A percentile compares a stretch with the other conserved stretches of the same genome.
Conservation (phyloP, 2,888 invertebrate species). For the Ophonus ardosiacus region DNA sequence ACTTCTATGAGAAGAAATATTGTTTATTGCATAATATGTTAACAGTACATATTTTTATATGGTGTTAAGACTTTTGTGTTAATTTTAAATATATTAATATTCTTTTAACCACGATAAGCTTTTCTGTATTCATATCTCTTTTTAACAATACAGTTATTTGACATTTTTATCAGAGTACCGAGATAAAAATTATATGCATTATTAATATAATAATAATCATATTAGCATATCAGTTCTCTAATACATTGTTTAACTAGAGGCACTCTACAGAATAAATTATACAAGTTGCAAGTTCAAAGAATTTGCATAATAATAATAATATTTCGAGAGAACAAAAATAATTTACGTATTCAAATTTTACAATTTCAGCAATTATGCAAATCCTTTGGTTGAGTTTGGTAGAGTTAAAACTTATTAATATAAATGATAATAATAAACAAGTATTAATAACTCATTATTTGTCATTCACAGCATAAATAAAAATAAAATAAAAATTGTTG, state of each 20-base stretch:
- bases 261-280: constrained; percentile 54
- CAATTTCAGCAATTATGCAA: constrained; percentile 22
- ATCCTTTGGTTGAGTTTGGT: constrained; percentile 43
- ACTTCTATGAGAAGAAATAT: constrained; percentile 63
- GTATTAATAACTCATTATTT: constrained; percentile 61
- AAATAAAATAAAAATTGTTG: constrained; percentile 46
- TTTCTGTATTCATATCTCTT: constrained; percentile 39
- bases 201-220: constrained; percentile 54
- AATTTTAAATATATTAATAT: constrained; percentile 52
- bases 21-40: constrained; percentile 62
- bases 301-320: constrained; percentile 35
- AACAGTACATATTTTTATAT: constrained; percentile 56
- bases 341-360: constrained; percentile 2
- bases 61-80: constrained; percentile 59
- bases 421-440: constrained; percentile 41
- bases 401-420: constrained; percentile 39
- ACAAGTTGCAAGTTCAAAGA: constrained; percentile 33
- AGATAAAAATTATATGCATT: constrained; percentile 54
- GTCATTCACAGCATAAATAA: constrained; percentile 64
- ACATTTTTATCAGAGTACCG: constrained; percentile 46
- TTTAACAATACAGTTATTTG: constrained; percentile 58
- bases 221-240: constrained; percentile 48
- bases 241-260: constrained; percentile 52
- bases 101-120: constrained; percentile 51
- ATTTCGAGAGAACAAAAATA: constrained; percentile 3